Evolutionary conservation across 2,113 vertebrate genomes (phyloP).

Genomic region (Albula glossodonta): DNA sequence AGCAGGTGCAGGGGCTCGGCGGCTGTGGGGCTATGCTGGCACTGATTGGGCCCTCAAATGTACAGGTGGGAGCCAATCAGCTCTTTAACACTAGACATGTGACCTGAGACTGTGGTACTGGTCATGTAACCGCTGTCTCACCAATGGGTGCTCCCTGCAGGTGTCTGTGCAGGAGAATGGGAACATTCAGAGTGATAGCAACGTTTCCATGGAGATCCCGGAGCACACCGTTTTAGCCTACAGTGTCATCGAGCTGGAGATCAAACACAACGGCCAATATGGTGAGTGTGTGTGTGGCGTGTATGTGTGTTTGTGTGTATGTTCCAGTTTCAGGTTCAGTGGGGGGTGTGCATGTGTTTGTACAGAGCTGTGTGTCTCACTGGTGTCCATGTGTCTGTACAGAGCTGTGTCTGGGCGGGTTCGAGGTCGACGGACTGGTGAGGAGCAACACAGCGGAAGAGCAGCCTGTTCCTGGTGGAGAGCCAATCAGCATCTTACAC

Average conservation of each 20-base stretch:
- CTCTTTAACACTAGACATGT: background rate
- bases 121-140: background rate
- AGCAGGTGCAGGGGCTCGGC: conserved; percentile 72
- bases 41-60: conserved; percentile 49
- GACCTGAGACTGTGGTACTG: background rate
- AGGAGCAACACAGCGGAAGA: conserved; percentile 31
- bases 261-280: conserved; percentile 76
- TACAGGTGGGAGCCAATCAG: conserved; percentile 63
- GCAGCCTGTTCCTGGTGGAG: background rate
- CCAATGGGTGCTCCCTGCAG: conserved; percentile 44
- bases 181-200: conserved; percentile 62
- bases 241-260: conserved; percentile 76
- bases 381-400: conserved; percentile 58
- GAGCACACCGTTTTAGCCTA: conserved; percentile 81
- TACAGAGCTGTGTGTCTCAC: conserved; percentile 80
- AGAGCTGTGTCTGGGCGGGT: conserved; percentile 84
- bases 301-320: background rate
- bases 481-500: background rate
- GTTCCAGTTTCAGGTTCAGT: background rate
- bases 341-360: conserved; percentile 20
- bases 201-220: conserved; percentile 80
- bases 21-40: conserved; percentile 58
- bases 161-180: conserved; percentile 70
- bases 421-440: conserved; percentile 64
- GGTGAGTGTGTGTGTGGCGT: conserved; percentile 68